Conservation (phyloP, 2,888 invertebrate genomes). For the Cephalotes varians region DNA sequence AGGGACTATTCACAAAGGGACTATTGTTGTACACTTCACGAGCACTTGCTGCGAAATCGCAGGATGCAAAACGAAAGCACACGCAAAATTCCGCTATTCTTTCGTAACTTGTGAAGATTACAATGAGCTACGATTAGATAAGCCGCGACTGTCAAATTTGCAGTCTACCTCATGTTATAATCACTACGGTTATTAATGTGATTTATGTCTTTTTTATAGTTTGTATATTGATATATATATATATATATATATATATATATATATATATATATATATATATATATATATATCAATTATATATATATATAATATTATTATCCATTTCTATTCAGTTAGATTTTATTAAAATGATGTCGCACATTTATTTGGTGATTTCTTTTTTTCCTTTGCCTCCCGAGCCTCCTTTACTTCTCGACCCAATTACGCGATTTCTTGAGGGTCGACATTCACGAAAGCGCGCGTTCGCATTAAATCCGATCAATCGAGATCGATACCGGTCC, state of each 20-base stretch:
- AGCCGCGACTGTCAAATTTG: not conserved
- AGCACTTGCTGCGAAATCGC: not conserved
- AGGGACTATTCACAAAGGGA: slow-evolving; percentile 3
- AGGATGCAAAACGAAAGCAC: not conserved
- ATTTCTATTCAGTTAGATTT: not conserved
- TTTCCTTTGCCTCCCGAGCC: slow-evolving; percentile 8
- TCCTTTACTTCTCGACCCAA: slow-evolving; percentile 71
- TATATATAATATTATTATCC: not conserved
- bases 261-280: too few species aligned
- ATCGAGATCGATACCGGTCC: slow-evolving; percentile 70
- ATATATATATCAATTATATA: not conserved
- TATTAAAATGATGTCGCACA: not conserved
- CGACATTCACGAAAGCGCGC: slow-evolving; percentile 47
- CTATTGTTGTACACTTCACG: slow-evolving; percentile 18
- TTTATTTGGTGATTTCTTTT: not conserved
- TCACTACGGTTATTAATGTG: not conserved
- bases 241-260: too few species aligned
- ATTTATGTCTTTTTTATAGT: not conserved
- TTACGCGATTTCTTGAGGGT: slow-evolving; percentile 65
- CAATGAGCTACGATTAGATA: not conserved
- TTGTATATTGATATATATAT: too few species aligned
- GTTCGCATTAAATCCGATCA: slow-evolving; percentile 75
- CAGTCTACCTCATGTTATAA: not conserved
- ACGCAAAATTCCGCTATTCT: not conserved
- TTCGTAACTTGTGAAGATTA: not conserved